These are phyloP conservation scores for Noctua comes DNA, from an alignment of 2,888 invertebrate genomes.

Conservation along the genomic window DNA sequence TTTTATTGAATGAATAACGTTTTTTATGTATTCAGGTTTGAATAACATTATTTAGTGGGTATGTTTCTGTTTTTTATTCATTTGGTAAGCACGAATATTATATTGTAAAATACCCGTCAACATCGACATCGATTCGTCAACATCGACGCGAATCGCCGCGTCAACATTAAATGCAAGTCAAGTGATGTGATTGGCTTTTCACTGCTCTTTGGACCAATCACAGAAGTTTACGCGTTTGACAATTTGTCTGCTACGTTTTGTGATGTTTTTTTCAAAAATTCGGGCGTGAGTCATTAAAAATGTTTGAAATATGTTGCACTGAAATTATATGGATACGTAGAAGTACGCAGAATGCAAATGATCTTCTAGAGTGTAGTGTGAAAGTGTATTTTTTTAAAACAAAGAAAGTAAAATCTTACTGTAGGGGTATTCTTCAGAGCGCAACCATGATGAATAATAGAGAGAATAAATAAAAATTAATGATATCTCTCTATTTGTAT, in stretches of 20 bases:
- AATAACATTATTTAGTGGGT: neutral
- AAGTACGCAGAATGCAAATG: no score
- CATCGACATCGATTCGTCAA: no score
- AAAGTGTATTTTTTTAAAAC: neutral
- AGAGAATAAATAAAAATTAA: no score
- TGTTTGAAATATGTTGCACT: no score
- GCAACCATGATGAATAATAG: no score
- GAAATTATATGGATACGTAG: no score
- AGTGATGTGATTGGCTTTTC: neutral
- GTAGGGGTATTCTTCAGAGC: no score
- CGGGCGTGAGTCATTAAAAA: no score
- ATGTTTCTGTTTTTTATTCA: neutral
- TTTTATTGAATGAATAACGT: slow-evolving; percentile 27
- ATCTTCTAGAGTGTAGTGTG: no score
- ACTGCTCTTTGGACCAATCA: neutral
- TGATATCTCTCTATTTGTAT: no score
- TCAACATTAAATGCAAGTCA: neutral
- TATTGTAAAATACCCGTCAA: no score
- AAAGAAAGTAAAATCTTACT: neutral
- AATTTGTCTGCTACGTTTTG: neutral
- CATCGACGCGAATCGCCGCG: no score
- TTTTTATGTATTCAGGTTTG: slow-evolving; percentile 8
- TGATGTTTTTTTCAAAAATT: neutral
- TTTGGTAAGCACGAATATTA: neutral
- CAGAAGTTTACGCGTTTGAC: neutral